Percentiles rank a stretch among this genome's conserved stretches.
phyloP scores from a whole-genome alignment of 37 sponge, comb jelly and placozoan genomes.

The Haliclona indistincta region DNA sequence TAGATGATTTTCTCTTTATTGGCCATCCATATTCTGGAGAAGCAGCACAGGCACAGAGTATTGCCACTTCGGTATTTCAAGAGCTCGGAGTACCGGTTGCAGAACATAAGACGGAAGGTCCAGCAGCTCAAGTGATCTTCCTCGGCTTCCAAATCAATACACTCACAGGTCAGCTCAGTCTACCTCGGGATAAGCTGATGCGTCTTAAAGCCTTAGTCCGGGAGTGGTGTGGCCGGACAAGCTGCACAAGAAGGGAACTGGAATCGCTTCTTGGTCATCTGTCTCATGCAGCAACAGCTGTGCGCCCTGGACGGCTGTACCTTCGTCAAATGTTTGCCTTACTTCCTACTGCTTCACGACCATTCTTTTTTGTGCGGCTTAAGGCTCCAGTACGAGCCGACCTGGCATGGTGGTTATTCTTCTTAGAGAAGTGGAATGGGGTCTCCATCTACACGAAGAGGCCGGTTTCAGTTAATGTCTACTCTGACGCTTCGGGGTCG shows the following conservation, averaged over 20 bases:
- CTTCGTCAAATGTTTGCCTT: neutral
- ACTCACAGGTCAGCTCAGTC: neutral
- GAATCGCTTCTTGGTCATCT: neutral
- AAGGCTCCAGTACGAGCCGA: neutral
- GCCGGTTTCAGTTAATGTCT: neutral
- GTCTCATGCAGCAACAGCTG: neutral
- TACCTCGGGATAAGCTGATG: neutral
- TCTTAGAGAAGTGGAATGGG: neutral
- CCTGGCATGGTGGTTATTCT: neutral
- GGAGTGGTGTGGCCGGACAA: neutral
- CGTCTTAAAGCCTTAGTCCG: neutral
- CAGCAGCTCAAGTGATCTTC: neutral
- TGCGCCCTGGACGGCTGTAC: neutral
- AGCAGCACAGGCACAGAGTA: neutral
- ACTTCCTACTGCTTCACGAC: neutral
- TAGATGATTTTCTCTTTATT: neutral
- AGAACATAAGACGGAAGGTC: neutral
- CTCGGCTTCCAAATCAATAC: neutral
- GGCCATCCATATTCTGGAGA: neutral
- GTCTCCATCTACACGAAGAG: neutral
- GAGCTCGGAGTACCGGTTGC: neutral
- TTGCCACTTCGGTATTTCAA: neutral
- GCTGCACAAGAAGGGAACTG: neutral
- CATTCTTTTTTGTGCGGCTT: neutral
- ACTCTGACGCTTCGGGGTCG: slow-evolving; percentile 12